A percentile compares a stretch with the other conserved stretches of the same genome.
These are phyloP conservation scores for Euwallacea similis DNA, from an alignment of 1,140 invertebrate genomes.

Conservation along the genomic window DNA sequence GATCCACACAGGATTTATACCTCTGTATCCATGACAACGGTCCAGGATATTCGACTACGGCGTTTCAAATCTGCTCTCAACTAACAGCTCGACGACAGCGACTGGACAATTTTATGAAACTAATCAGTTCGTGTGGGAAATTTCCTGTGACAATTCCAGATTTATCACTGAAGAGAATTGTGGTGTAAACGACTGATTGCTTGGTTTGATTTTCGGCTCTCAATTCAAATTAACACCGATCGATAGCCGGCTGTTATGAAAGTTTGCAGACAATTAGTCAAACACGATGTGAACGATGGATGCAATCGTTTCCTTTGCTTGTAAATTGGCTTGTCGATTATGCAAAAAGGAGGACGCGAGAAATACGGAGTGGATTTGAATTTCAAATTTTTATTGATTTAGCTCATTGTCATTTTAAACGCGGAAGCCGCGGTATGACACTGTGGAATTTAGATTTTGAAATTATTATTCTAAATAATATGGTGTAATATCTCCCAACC, in stretches of 20 bases:
- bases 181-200: neutral
- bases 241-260: neutral
- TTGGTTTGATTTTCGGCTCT: neutral
- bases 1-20: conserved; percentile 24
- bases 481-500: too few species aligned
- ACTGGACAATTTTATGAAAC: conserved; percentile 16
- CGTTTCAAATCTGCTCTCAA: conserved; percentile 14
- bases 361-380: neutral
- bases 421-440: too few species aligned
- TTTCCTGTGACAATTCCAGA: neutral
- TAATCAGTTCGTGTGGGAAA: neutral
- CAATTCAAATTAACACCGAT: neutral
- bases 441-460: too few species aligned
- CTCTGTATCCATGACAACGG: conserved; percentile 19
- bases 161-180: neutral
- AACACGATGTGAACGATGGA: neutral
- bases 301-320: neutral
- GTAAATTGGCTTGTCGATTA: neutral
- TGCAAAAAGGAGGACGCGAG: neutral
- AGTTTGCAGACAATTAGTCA: neutral
- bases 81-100: too few species aligned
- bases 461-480: too few species aligned
- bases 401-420: neutral
- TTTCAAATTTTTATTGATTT: neutral
- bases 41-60: conserved; percentile 30